Conservation (phyloP, 1,140 invertebrate genomes). For the Drosophila tani region DNA sequence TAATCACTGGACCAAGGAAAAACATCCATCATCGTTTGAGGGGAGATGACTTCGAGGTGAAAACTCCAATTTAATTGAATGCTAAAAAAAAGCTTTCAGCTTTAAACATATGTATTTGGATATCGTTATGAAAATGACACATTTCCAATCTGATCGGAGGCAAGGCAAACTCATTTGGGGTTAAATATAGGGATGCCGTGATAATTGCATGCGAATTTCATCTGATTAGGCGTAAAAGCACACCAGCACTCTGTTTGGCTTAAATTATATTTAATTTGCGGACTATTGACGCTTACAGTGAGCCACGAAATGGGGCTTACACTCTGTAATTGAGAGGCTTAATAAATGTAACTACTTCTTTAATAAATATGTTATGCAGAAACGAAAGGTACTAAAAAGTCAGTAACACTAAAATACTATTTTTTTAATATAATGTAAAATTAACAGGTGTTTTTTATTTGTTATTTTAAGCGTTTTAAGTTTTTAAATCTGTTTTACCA, state of each 20-base stretch:
- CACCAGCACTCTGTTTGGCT: slow-evolving; percentile 26
- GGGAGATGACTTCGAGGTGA: slow-evolving; percentile 11
- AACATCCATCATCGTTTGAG: slow-evolving; percentile 2
- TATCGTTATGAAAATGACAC: slow-evolving; percentile 39
- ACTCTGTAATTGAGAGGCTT: neutral
- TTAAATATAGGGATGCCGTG: slow-evolving; percentile 26
- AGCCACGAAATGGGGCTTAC: neutral
- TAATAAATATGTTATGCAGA: neutral
- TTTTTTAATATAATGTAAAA: too few relatives aligned
- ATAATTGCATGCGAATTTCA: slow-evolving; percentile 48
- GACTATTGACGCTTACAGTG: slow-evolving; percentile 6
- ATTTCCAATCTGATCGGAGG: slow-evolving; percentile 33
- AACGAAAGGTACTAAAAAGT: neutral
- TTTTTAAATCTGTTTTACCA: too few relatives aligned
- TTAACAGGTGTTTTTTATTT: too few relatives aligned
- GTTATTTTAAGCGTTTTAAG: too few relatives aligned
- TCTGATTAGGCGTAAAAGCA: slow-evolving; percentile 43
- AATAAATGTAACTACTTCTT: neutral
- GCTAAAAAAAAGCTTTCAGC: slow-evolving; percentile 20
- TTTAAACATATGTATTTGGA: slow-evolving; percentile 13
- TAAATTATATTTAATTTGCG: slow-evolving; percentile 30
- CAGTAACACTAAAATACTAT: neutral
- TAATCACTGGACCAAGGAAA: slow-evolving; percentile 19
- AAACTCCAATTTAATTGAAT: slow-evolving; percentile 14
- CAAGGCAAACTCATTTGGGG: slow-evolving; percentile 23